phyloP scores from a whole-genome alignment of 2,113 vertebrate genomes.

The Chelonoidis abingdonii region DNA sequence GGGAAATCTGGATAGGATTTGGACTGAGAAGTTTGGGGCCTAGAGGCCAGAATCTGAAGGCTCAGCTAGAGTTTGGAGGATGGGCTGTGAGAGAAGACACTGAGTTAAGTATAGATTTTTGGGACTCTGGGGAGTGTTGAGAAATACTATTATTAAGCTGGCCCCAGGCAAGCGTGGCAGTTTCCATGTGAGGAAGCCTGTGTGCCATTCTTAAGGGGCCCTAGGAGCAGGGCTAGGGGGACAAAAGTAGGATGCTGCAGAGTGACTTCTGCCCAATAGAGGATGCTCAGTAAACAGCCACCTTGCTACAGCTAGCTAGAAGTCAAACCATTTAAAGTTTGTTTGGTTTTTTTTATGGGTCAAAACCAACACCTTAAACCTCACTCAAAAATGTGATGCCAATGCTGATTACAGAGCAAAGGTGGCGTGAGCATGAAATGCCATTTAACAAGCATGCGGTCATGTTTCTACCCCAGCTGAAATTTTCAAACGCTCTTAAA shows the following conservation, averaged over 20 bases:
- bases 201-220: background rate
- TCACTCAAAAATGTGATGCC: background rate
- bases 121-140: background rate
- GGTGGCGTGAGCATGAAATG: background rate
- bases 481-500: background rate
- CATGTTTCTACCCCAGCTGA: fast-evolving
- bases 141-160: background rate
- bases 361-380: background rate
- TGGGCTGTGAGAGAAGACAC: background rate
- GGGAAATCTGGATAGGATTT: background rate
- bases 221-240: too few relatives aligned
- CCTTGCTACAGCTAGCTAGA: background rate
- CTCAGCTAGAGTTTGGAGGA: too few relatives aligned
- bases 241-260: background rate
- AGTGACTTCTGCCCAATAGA: background rate
- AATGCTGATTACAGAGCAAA: background rate
- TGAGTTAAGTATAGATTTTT: background rate
- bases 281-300: background rate
- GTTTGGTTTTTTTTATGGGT: background rate
- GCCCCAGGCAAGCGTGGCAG: background rate
- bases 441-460: fast-evolving
- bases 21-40: background rate
- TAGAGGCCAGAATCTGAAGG: background rate
- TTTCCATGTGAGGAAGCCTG: background rate
- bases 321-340: background rate